A percentile compares a stretch with the other conserved stretches of the same genome.
phyloP scores from a whole-genome alignment of 2,888 invertebrate species.

The Kuschelorhynchus macadamiae region DNA sequence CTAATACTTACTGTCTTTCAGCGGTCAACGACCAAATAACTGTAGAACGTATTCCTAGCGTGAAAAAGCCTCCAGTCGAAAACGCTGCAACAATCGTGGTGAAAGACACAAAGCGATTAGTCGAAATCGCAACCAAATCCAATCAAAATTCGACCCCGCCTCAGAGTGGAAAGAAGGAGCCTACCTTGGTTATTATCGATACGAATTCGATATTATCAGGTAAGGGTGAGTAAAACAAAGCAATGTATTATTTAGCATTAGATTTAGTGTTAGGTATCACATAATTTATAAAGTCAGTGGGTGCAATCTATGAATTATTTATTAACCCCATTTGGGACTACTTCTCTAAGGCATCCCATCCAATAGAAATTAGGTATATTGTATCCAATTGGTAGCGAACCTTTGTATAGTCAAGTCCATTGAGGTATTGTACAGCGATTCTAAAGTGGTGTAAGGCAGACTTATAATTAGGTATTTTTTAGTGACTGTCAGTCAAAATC shows the following conservation, averaged over 20 bases:
- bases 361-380: no score
- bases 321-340: no score
- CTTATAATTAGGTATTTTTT: no score
- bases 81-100: conserved; percentile 71
- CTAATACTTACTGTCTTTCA: no score
- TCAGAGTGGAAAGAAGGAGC: conserved; percentile 75
- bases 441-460: no score
- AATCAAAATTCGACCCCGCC: conserved; percentile 53
- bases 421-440: no score
- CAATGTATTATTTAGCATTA: neutral
- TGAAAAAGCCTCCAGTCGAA: conserved; percentile 12
- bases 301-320: no score
- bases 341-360: no score
- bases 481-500: no score
- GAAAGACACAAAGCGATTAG: conserved; percentile 79
- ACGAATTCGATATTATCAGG: conserved; percentile 80
- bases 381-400: no score
- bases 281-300: no score
- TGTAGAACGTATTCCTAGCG: conserved; percentile 47
- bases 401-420: no score
- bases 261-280: neutral
- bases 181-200: conserved; percentile 84
- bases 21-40: conserved; percentile 59
- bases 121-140: conserved; percentile 78
- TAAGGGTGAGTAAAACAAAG: neutral